Evolutionary conservation across 2,113 vertebrate genomes (phyloP), one percentile per base, ranked within the genome.

Genomic region (Oryzias curvinotus): DNA sequence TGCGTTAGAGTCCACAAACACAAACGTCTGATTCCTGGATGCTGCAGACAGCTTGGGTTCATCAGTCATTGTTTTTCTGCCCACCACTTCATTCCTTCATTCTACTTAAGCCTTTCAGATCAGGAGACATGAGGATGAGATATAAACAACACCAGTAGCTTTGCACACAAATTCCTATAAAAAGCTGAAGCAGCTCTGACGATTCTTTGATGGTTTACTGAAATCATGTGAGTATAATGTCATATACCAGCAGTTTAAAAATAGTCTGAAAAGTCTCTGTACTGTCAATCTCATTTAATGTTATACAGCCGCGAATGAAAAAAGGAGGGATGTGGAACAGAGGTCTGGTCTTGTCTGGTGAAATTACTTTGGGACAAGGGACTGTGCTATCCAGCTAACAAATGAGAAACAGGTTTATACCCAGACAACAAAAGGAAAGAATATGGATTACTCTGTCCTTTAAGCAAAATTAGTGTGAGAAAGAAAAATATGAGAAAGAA

Each of bases 331-430:
- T 68, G 59, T 58, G 62, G 65, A 89, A 85, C 69, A 88, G 74
- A 87, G 81, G 68, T 51, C 58, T 63, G 42, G 61, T 72, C 70
- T 78, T 78, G 78, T 87, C 84, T 82, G 46, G 44, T 75, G 68
- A 77, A 85, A 80, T 71, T 68, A 74, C 78, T 74, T 30, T 65
- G 70, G 48, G 75, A 78, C 66, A 70, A 72, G 58, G 68, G 82
- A 89, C 76, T 78, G 74, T 42, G 77, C 64, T 69, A 62, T 71
- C 77, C 74, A 84, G 80, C 68, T 71, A 64, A 69, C 73, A 90
- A 89, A 91, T 87, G 64, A 78, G 73, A 88, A 90, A 62, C 88
- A 90, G 85, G 61, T 86, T 85, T 64, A 52, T 50, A 74, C 47
- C 36, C 44, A 86, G 80, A 90, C 80, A 88, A 74, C 73, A 80